Conservation (phyloP, 92 coral and sea anemone species). For the Parazoanthus atlanticus region DNA sequence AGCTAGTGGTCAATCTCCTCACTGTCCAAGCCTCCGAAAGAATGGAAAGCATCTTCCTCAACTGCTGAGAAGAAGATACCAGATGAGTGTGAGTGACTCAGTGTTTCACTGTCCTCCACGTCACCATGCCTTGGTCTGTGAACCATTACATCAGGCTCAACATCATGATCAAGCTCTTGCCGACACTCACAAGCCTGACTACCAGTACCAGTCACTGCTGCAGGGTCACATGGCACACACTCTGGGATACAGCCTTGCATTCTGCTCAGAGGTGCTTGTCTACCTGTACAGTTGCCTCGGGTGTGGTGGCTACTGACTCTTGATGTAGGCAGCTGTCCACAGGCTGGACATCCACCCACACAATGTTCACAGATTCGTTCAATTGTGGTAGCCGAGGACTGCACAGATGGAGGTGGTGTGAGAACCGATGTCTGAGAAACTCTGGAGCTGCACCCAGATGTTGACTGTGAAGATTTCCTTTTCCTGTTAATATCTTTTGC, state of each 20-base stretch:
- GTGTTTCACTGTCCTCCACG: background rate
- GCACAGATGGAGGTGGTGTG: background rate
- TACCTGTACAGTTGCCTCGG: background rate
- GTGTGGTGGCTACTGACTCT: background rate
- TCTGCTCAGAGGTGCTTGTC: background rate
- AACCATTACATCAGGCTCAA: conserved; percentile 11
- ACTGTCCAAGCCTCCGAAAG: background rate
- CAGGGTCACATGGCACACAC: background rate
- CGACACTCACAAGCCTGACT: background rate
- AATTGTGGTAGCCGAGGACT: background rate
- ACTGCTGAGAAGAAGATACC: conserved; percentile 8
- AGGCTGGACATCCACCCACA: background rate
- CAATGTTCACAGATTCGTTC: background rate
- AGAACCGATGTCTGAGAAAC: conserved; percentile 1
- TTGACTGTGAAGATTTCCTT: background rate
- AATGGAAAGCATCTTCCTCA: background rate
- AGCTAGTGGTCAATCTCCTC: background rate
- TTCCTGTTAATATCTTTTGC: conserved; percentile 15
- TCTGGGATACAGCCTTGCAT: background rate
- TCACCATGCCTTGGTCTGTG: too few species aligned
- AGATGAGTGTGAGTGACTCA: background rate
- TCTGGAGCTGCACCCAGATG: conserved; percentile 35
- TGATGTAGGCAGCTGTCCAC: background rate
- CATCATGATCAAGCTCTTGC: conserved; percentile 18
- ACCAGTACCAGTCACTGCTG: background rate